Base-by-base conservation (phyloP, 1,140 invertebrate species). In the Carcinoscorpius rotundicauda region DNA sequence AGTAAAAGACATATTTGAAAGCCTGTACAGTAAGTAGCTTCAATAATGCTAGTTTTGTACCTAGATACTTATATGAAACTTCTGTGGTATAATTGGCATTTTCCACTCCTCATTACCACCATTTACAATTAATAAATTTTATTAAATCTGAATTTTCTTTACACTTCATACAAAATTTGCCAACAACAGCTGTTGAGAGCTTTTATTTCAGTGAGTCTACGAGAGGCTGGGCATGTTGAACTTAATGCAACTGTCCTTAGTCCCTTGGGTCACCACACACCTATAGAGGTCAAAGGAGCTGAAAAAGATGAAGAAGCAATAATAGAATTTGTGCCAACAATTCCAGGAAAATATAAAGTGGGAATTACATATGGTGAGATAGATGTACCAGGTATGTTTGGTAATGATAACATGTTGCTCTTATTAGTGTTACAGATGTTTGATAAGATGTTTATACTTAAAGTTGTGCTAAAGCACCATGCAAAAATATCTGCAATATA, bases 331-430 rank as follows among this genome's bases (percentile, higher is more conserved):
- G 82, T 87, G 58, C 94, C 94, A 4, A 86, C 84, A 4, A 83
- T 91, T 61, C 86, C 93, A 49, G 94, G 93, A 68, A 87, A 88
- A 71, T 96, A 97, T 74, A 86, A 91, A 76, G 85, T 97, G 56
- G 86, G 86, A 62, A 84, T 97, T 5, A 87, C 85, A 51, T 95
- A 94, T 73, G 93, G 92, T 69, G 88, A 90, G 52, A 83, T 83
- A 69, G 78, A 81, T 69, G 76, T 84, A 3, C 79, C 80, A 65
- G 80, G 80, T 77, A 71, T 29, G 29, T 29, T 29, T 29, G 29
- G 29, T 29, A 29, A 29, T 29, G 29, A 29, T 29, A 29, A 29
- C 29, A 29, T 29, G 29, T 29, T 29, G 29, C 29, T 29, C 29
- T 29, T 29, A 29, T 29, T 29, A 29, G 29, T 29, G 29, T 29